These are phyloP conservation scores for Clupea harengus DNA, from an alignment of 2,113 vertebrate genomes.

Conservation along the genomic window DNA sequence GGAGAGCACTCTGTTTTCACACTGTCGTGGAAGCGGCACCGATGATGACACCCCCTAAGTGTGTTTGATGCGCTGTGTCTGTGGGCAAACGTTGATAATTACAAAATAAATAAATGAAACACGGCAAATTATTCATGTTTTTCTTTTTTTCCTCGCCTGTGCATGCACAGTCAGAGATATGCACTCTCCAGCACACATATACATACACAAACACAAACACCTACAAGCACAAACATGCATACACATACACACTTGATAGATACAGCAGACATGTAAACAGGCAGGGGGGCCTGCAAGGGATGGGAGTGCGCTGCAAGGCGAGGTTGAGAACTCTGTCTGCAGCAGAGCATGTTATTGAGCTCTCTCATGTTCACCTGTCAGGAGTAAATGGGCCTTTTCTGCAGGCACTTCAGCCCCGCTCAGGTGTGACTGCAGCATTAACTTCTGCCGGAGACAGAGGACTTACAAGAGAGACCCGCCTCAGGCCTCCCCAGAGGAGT, in stretches of 20 bases:
- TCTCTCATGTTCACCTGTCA: slow-evolving; percentile 47
- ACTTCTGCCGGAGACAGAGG: slow-evolving; percentile 35
- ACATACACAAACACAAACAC: neutral
- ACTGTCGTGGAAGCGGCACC: too few species aligned
- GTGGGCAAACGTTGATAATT: slow-evolving; percentile 4
- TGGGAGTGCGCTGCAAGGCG: too few species aligned
- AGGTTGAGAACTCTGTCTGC: slow-evolving; percentile 39
- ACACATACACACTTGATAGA: neutral
- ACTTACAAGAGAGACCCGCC: neutral
- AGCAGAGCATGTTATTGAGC: slow-evolving; percentile 46
- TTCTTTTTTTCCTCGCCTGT: neutral
- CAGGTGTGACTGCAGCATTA: slow-evolving; percentile 43
- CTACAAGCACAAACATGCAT: slow-evolving; percentile 10
- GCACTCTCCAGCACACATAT: neutral
- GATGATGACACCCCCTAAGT: neutral
- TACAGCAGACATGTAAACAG: neutral
- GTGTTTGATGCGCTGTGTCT: neutral
- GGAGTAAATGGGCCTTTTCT: slow-evolving; percentile 44
- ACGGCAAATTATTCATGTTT: neutral
- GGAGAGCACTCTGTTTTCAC: too few species aligned
- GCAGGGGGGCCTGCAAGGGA: neutral
- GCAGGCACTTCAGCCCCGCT: slow-evolving; percentile 25
- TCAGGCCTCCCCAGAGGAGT: neutral
- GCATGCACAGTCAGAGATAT: neutral
- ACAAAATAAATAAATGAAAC: neutral